Evolutionary conservation across 1,140 invertebrate genomes (phyloP).

Genomic region (Chlorops oryzae): DNA sequence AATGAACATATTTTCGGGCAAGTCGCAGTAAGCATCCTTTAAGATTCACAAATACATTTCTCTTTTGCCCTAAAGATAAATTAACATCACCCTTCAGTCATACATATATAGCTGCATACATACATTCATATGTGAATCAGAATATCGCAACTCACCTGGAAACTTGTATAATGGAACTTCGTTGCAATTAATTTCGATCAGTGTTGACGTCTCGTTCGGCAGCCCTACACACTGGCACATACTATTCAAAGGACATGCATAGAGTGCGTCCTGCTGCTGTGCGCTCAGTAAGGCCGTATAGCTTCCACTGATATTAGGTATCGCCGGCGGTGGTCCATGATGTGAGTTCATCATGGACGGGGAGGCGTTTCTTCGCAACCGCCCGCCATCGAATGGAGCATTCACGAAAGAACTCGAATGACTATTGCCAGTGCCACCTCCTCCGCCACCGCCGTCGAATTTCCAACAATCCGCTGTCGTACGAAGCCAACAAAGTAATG

Average conservation of each 20-base stretch:
- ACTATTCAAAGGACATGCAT: slow-evolving; percentile 56
- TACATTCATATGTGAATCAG: background rate
- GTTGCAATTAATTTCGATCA: slow-evolving; percentile 59
- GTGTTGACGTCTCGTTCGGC: slow-evolving; percentile 52
- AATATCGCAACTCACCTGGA: slow-evolving; percentile 50
- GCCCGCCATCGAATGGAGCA: background rate
- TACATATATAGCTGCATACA: background rate
- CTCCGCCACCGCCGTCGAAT: slow-evolving; percentile 32
- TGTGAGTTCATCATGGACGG: slow-evolving; percentile 14
- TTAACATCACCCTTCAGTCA: too few relatives aligned
- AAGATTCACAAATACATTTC: too few relatives aligned
- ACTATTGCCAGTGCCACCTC: slow-evolving; percentile 1
- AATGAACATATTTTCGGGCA: too few relatives aligned
- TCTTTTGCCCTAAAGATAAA: too few relatives aligned
- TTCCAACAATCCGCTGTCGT: slow-evolving; percentile 43
- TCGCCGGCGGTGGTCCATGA: slow-evolving; percentile 27
- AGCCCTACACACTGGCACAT: slow-evolving; percentile 59
- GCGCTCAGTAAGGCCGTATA: slow-evolving; percentile 34
- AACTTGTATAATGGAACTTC: slow-evolving; percentile 58
- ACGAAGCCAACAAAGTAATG: slow-evolving; percentile 31
- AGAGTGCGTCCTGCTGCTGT: slow-evolving; percentile 44
- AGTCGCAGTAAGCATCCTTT: too few relatives aligned
- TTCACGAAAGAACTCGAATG: background rate
- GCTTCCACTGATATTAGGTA: slow-evolving; percentile 18
- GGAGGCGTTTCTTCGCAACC: background rate